Base-by-base conservation (phyloP, 2,113 vertebrate genomes). In the Mola mola region DNA sequence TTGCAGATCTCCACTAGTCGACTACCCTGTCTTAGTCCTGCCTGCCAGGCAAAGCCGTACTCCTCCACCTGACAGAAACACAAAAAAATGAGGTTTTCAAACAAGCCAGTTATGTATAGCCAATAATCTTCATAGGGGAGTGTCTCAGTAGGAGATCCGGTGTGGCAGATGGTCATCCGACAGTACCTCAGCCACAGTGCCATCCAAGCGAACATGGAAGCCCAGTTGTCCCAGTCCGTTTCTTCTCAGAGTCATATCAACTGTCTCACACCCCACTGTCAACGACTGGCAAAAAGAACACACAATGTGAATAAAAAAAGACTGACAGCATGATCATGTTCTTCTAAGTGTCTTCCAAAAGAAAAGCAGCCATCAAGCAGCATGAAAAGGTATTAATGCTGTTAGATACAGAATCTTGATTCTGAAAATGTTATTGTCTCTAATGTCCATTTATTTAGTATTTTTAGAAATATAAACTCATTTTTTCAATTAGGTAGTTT, bases 41-140 rank as follows among this genome's bases (percentile, higher is more conserved):
- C 95, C 75, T 98, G 96, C 96, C 96, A 98, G 70, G 96, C 96
- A 2, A 98, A 98, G 10, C 96, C 96, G 0, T 98, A 98, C 36
- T 97, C 96, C 79, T 98, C 96, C 72, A 98, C 96, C 89, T 90
- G 66, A 16, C 5, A 46, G 5, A 33, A 13, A 71, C 25, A 25
- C 22, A 36, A n/a, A 34, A 38, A 43, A 15, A 51, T 0, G 15
- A 31, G 25, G 29, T 41, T 15, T 28, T 46, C 21, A 61, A 66
- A 60, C 22, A 17, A 8, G n/a, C n/a, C n/a, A n/a, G n/a, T 76
- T 13, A 52, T 42, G 8, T n/a, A 1, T 0, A 15, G 55, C 52
- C 55, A 42, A 42, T 22, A 68, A 7, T 43, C 24, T 41, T 48
- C 4, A 31, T 9, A 20, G 26, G 13, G 4, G 15, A 55, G 34